phyloP scores from a whole-genome alignment of 1,140 invertebrate species.

The Gonioctena quinquepunctata region DNA sequence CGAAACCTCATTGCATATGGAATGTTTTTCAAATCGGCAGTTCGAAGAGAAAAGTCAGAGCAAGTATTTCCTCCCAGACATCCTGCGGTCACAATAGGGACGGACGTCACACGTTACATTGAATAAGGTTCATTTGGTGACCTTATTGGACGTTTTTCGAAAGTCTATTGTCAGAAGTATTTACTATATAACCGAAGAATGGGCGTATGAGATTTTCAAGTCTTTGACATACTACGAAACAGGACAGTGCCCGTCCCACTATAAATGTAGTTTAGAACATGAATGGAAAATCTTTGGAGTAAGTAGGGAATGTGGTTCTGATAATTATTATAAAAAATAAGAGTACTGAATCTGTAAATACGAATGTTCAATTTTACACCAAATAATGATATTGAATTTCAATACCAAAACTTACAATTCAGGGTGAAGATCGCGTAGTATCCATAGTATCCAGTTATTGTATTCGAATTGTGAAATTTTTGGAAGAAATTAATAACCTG shows the following conservation, averaged over 20 bases:
- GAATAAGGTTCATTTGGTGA: slow-evolving; percentile 1
- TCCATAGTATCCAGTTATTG: no score
- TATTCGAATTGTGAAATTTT: no score
- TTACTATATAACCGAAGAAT: neutral
- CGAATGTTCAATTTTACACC: no score
- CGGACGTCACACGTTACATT: slow-evolving; percentile 1
- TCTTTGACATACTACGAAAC: neutral
- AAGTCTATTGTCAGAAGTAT: neutral
- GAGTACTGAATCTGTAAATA: no score
- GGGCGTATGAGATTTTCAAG: neutral
- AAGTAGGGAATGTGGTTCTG: no score
- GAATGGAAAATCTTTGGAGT: no score
- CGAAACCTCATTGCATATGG: neutral
- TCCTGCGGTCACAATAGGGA: neutral
- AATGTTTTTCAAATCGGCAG: neutral
- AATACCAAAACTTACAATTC: no score
- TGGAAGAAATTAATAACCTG: no score
- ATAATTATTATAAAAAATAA: no score
- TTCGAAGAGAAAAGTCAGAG: neutral
- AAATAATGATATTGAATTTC: no score
- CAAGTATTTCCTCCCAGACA: neutral
- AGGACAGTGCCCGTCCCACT: neutral
- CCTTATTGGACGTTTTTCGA: slow-evolving; percentile 8
- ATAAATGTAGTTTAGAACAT: no score
- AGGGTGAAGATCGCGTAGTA: no score